Evolutionary conservation across 2,888 invertebrate species (phyloP).

Genomic region (Philereme transversata): DNA sequence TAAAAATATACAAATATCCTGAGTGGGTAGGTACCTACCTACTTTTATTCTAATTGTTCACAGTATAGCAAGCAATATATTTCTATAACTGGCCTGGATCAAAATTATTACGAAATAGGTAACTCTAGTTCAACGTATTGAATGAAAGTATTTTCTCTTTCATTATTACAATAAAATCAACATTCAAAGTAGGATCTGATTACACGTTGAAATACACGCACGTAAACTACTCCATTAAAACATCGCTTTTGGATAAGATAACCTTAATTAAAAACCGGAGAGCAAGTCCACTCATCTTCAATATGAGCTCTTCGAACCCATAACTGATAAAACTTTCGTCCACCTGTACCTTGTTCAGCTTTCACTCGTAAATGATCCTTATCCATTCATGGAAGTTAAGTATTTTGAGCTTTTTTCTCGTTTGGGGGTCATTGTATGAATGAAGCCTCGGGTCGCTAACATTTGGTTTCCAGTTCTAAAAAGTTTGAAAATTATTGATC

Average conservation of each 20-base stretch:
- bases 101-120: not conserved
- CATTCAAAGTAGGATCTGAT: not conserved
- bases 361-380: slow-evolving; percentile 40
- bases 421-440: not conserved
- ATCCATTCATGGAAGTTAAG: slow-evolving; percentile 30
- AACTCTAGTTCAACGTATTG: not conserved
- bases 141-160: slow-evolving; percentile 18
- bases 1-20: no score
- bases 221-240: slow-evolving; percentile 1
- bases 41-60: no score
- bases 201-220: slow-evolving; percentile 1
- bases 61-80: no score
- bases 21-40: no score
- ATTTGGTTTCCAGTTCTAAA: not conserved
- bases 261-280: slow-evolving; percentile 20
- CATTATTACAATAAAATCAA: slow-evolving; percentile 6
- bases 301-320: slow-evolving; percentile 23
- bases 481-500: no score
- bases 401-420: slow-evolving; percentile 4
- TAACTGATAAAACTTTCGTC: slow-evolving; percentile 34
- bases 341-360: slow-evolving; percentile 29
- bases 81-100: no score
- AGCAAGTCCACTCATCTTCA: slow-evolving; percentile 20
- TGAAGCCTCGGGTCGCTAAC: not conserved
- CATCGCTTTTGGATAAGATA: slow-evolving; percentile 11